A percentile compares a stretch with the other conserved stretches of the same genome.
phyloP scores from a whole-genome alignment of 2,113 vertebrate genomes.

The Bostrychus sinensis region DNA sequence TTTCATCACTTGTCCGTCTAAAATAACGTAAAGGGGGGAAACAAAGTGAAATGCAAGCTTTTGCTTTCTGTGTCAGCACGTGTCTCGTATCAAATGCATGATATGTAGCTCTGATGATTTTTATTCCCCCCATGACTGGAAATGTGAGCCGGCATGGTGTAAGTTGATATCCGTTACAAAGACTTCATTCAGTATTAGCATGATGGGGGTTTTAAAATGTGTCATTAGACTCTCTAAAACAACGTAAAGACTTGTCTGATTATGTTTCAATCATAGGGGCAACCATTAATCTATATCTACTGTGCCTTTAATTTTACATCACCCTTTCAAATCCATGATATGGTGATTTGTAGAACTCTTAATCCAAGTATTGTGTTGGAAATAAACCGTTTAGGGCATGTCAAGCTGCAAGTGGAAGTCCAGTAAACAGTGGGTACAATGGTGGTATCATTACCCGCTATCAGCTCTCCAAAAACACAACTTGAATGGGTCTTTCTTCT shows the following conservation, averaged over 20 bases:
- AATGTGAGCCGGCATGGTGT: conserved; percentile 65
- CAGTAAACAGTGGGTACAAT: conserved; percentile 4
- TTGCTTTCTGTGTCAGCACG: conserved; percentile 53
- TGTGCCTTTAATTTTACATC: background rate
- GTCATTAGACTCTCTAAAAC: conserved; percentile 18
- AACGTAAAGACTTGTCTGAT: conserved; percentile 24
- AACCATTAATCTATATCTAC: background rate
- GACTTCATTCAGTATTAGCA: conserved; percentile 37
- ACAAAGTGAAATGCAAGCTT: conserved; percentile 46
- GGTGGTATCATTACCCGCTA: conserved; percentile 2
- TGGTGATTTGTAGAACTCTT: conserved; percentile 9
- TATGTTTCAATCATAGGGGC: background rate
- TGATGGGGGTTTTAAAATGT: conserved; percentile 21
- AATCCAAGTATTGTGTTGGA: background rate
- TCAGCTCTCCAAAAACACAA: conserved; percentile 27
- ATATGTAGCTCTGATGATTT: conserved; percentile 54
- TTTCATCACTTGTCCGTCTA: background rate
- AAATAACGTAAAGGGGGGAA: conserved; percentile 30
- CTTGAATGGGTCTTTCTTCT: conserved; percentile 70
- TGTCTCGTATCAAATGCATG: conserved; percentile 64
- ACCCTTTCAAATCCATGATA: background rate
- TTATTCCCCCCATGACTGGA: conserved; percentile 53
- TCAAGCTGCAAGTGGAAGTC: conserved; percentile 12
- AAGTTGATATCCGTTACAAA: conserved; percentile 78
- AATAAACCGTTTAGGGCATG: background rate